Base-by-base conservation (phyloP, 53 echinoderm and acorn worm genomes). In the Zoroaster sp. region DNA sequence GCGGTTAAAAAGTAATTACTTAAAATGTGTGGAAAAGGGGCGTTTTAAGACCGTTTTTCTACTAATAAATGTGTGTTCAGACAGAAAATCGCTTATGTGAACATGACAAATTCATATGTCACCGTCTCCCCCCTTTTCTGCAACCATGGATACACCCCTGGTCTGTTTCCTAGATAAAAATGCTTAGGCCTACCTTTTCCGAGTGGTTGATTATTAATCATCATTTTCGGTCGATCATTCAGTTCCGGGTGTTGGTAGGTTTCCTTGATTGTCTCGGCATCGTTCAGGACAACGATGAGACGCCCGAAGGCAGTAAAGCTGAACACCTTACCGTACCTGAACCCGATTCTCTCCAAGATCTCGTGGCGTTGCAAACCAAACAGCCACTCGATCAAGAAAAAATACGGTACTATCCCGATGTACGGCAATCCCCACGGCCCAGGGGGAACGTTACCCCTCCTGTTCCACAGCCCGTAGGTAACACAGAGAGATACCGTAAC, bases 191-290 rank as follows among this genome's bases (percentile, higher is more conserved):
- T 69, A 83, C 83, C 83, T 83, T 45, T 42, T 45, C 83, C 83
- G 8, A 83, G 44, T 23, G 70, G n/a, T 3, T 43, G 43, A 2
- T 69, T 69, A 12, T 69, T 69, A 8, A 83, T 69, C 69, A 68
- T 83, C 65, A 85, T 85, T 20, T n/a, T 71, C 4, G 85, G 85
- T 0, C 89, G 69, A 21, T 89, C 80, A 69, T 89, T 89, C 28
- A 89, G 32, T 35, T 78, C 80, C 20, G 10, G 47, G 14, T 44
- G 46, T 35, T 80, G 80, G 53, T 42, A 89, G 0, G 72, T 80
- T 17, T 89, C 89, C 9, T 66, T 69, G 33, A 89, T 55, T 0
- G 66, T 44, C 35, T 89, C 35, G 25, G 23, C 51, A 39, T 79
- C 72, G 7, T 80, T 80, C 69, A 89, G 21, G 15, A 80, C 80